These are phyloP conservation scores for Dioctria rufipes DNA, from an alignment of 2,888 invertebrate genomes.

Conservation along the genomic window DNA sequence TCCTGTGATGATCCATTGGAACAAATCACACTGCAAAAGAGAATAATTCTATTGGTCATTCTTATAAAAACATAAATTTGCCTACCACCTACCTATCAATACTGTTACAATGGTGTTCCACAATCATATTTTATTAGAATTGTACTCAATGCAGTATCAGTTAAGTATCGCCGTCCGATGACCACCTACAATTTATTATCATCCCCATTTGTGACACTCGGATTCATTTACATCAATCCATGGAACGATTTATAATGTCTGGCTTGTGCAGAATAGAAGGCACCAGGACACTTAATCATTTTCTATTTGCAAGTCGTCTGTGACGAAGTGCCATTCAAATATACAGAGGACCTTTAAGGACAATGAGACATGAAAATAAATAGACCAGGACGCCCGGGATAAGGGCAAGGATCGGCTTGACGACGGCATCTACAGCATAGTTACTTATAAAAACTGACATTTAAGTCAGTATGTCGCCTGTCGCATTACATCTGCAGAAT, in stretches of 20 bases:
- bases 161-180: background rate
- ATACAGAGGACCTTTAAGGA: constrained; percentile 15
- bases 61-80: too few relatives aligned
- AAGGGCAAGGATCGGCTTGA: background rate
- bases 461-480: constrained; percentile 34
- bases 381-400: background rate
- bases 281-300: constrained; percentile 24
- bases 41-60: too few relatives aligned
- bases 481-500: background rate
- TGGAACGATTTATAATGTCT: constrained; percentile 29
- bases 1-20: too few relatives aligned
- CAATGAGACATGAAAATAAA: constrained; percentile 29
- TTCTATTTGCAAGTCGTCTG: background rate
- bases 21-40: too few relatives aligned
- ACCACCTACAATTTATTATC: constrained; percentile 36
- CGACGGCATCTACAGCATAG: background rate
- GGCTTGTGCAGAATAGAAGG: background rate
- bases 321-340: constrained; percentile 43
- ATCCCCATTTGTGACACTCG: constrained; percentile 32
- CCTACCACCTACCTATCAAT: too few relatives aligned
- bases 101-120: background rate
- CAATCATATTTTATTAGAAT: constrained; percentile 19
- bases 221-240: constrained; percentile 45
- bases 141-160: constrained; percentile 17
- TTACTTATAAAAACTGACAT: background rate